Base-by-base conservation (phyloP, 2,113 vertebrate genomes). In the Tragelaphus imberbis region DNA sequence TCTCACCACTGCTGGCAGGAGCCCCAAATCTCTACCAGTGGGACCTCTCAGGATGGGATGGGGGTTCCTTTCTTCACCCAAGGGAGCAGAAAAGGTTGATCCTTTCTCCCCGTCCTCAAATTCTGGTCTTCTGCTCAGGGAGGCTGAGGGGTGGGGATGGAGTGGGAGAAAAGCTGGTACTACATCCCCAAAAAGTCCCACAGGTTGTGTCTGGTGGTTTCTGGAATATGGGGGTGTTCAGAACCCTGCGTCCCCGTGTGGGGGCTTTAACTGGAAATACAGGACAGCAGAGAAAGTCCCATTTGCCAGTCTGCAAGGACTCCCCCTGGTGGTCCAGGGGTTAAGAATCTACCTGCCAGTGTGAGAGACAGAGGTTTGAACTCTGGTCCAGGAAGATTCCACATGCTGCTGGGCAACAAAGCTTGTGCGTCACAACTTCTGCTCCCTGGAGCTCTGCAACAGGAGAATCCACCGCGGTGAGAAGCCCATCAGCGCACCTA, bases 251-350 rank as follows among this genome's bases (percentile, higher is more conserved):
- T 17, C 44, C 58, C 11, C 36, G 51, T 12, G 12, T 47, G 80
- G 61, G 33, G 61, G 75, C 47, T 94, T 88, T 84, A 63, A 28
- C 27, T 84, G 16, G 82, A 92, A 87, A 90, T 58, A 68, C n/a
- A 56, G 80, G 5, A 33, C 17, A 13, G 68, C 0, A 94, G 33
- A 19, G 27, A 88, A 95, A 81, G 51, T 80, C 56, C 58, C 89
- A 71, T 33, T 84, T 23, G 47, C n/a, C 13, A 92, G 23, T 36
- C 33, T 88, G 47, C 19, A 47, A 77, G 40, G 75, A 47, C 25
- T 28, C 25, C 25, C 75, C 1, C 25, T 27, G 75, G 75, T 16
- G 40, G 40, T 47, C 44, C 12, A 44, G 71, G 17, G n/a, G 71
- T 44, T 40, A 77, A 77, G 71, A 44, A 44, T 15, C 71, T 40